phyloP scores from a whole-genome alignment of 2,113 vertebrate genomes.

The Aegypius monachus region DNA sequence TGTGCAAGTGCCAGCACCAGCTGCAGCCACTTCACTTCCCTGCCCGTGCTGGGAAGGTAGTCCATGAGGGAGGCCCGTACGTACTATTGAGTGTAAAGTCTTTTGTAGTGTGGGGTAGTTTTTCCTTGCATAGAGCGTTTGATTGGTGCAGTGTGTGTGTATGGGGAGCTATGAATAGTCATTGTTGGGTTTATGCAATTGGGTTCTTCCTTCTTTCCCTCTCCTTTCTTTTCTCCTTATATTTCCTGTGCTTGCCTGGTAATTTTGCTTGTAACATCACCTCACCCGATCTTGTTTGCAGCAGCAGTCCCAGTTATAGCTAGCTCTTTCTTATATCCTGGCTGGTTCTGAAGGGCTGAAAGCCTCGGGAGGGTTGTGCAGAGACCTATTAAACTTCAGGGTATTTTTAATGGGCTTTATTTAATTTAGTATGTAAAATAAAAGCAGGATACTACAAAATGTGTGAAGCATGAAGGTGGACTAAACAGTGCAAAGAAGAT shows the following conservation, averaged over 20 bases:
- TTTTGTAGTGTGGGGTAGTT: not conserved
- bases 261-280: not conserved
- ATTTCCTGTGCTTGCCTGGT: not conserved
- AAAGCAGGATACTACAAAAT: not conserved
- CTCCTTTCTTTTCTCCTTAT: not conserved
- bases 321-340: not conserved
- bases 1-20: not conserved
- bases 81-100: not conserved
- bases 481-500: not conserved
- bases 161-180: not conserved
- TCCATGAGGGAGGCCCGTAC: rapidly evolving
- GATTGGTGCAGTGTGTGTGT: not conserved
- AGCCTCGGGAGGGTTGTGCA: not conserved
- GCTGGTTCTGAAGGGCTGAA: not conserved
- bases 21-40: not conserved
- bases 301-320: not conserved
- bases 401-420: not conserved
- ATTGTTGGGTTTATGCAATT: rapidly evolving
- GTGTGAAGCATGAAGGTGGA: not conserved
- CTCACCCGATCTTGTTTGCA: not conserved
- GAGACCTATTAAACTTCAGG: rapidly evolving
- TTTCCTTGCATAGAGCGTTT: not conserved
- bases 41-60: not conserved
- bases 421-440: not conserved
- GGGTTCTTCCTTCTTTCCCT: not conserved